Conservation (phyloP, 2,113 vertebrate species). For the Pipra filicauda region DNA sequence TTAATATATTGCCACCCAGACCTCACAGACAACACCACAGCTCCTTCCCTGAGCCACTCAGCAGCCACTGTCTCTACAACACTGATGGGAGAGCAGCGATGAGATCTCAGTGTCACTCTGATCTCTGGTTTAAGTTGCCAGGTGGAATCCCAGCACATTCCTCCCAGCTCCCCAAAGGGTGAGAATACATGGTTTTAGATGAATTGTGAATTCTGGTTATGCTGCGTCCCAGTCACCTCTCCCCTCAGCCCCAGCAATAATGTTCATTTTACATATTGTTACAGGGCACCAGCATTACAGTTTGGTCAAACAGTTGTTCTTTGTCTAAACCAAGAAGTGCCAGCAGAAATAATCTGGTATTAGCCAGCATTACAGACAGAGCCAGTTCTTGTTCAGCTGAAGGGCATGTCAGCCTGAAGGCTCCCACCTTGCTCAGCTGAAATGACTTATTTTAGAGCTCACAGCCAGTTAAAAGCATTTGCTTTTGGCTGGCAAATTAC, state of each 20-base stretch:
- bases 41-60: not conserved
- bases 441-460: not conserved
- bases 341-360: not conserved
- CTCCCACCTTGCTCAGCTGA: not conserved
- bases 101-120: accelerated
- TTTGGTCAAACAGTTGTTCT: not conserved
- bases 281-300: not conserved
- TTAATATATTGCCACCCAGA: accelerated
- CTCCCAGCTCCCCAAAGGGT: not conserved
- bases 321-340: not conserved
- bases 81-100: not conserved
- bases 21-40: not conserved
- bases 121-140: not conserved
- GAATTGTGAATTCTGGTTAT: not conserved
- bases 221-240: not conserved
- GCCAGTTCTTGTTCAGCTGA: not conserved
- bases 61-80: not conserved
- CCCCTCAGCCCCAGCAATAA: not conserved
- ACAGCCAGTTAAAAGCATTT: not conserved
- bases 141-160: accelerated
- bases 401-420: not conserved
- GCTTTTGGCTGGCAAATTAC: not conserved
- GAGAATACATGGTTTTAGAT: not conserved
- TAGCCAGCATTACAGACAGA: not conserved
- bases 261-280: not conserved